A percentile compares a stretch with the other conserved stretches of the same genome.
Evolutionary conservation across 2,113 vertebrate species (phyloP).

Genomic region (Phocoena sinus): DNA sequence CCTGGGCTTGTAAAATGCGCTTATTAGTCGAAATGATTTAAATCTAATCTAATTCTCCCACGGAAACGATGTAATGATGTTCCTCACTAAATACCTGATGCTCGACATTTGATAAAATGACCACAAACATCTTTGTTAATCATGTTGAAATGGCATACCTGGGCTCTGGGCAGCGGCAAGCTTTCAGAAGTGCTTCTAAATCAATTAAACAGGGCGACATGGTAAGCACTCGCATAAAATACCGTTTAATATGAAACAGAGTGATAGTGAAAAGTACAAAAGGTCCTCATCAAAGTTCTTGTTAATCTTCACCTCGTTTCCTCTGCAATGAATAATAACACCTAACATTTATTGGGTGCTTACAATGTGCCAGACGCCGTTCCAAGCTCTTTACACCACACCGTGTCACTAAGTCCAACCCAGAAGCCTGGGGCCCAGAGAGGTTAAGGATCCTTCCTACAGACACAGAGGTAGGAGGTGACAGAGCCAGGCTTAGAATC

Average conservation of each 20-base stretch:
- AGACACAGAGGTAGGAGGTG: background rate
- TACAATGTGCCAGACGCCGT: background rate
- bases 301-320: slow-evolving; percentile 27
- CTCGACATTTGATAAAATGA: slow-evolving; percentile 15
- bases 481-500: background rate
- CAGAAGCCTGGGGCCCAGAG: background rate
- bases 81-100: background rate
- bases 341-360: background rate
- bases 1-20: background rate
- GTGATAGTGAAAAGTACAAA: background rate
- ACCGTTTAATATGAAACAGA: background rate
- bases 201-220: slow-evolving; percentile 11
- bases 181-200: slow-evolving; percentile 13
- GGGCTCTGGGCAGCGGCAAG: background rate
- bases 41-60: slow-evolving; percentile 37
- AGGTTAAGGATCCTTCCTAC: background rate
- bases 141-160: background rate
- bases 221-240: background rate
- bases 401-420: background rate
- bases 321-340: background rate
- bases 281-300: slow-evolving; percentile 16
- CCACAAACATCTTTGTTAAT: slow-evolving; percentile 45
- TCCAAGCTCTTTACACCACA: background rate
- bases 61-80: background rate
- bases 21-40: slow-evolving; percentile 45